Conservation (phyloP, 2,797 vertebrate species). For the Nothura maculosa region DNA sequence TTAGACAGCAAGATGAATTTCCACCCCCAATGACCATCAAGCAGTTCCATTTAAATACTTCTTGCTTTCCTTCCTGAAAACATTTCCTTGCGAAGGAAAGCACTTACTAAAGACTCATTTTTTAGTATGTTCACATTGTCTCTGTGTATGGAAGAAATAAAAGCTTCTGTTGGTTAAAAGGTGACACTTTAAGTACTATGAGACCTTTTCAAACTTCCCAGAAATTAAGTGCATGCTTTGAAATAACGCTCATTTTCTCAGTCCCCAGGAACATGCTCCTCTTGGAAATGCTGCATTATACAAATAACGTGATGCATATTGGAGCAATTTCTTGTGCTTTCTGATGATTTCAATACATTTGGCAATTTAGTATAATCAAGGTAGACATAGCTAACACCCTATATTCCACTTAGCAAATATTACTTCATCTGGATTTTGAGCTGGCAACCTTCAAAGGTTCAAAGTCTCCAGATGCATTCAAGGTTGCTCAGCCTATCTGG, state of each 20-base stretch:
- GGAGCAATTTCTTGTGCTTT: background rate
- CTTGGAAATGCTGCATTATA: background rate
- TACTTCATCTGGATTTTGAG: background rate
- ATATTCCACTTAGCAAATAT: background rate
- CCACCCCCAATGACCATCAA: background rate
- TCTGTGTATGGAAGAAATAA: background rate
- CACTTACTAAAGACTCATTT: background rate
- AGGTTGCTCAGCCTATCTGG: background rate
- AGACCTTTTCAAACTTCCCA: background rate
- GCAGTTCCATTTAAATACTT: background rate
- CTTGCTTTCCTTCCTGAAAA: background rate
- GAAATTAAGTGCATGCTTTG: background rate
- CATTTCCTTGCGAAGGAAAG: background rate
- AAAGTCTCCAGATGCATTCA: background rate
- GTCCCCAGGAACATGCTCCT: background rate
- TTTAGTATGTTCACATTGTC: background rate
- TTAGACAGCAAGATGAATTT: background rate
- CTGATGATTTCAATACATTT: background rate
- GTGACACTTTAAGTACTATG: background rate
- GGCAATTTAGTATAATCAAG: background rate
- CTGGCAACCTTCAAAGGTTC: background rate
- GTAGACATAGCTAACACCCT: background rate
- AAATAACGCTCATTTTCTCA: background rate
- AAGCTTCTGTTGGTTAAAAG: background rate
- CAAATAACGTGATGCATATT: background rate